These are phyloP conservation scores for Ormyrus nitidulus DNA, from an alignment of 2,888 invertebrate genomes.

Conservation along the genomic window DNA sequence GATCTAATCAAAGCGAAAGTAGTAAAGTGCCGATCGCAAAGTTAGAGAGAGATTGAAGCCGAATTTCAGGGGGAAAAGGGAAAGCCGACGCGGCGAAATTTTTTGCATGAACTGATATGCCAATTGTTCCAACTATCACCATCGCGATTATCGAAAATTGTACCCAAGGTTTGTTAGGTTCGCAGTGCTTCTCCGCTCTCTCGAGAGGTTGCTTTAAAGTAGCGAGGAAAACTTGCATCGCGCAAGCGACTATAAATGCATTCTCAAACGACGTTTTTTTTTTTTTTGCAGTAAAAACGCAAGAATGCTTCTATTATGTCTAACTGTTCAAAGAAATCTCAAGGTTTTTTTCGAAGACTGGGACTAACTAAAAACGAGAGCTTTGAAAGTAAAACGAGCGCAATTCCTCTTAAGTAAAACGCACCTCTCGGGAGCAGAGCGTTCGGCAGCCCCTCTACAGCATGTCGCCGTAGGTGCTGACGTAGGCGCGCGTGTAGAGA, in stretches of 20 bases:
- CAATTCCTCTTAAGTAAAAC: too few relatives aligned
- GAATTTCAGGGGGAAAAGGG: not conserved
- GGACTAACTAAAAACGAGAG: too few relatives aligned
- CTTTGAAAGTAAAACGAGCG: too few relatives aligned
- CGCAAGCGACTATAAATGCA: too few relatives aligned
- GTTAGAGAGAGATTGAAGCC: not conserved
- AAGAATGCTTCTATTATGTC: too few relatives aligned
- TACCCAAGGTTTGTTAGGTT: constrained; percentile 45
- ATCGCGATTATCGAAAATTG: constrained; percentile 54
- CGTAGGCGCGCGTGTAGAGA: constrained; percentile 55
- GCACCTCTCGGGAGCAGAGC: not conserved
- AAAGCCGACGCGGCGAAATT: not conserved
- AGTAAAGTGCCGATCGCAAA: constrained; percentile 3
- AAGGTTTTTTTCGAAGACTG: too few relatives aligned
- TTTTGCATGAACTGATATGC: constrained; percentile 59
- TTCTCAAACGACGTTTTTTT: too few relatives aligned
- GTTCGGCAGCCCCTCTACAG: constrained; percentile 40
- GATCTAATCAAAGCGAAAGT: constrained; percentile 6
- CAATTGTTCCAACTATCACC: constrained; percentile 57
- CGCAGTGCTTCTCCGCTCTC: not conserved
- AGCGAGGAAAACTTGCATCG: not conserved
- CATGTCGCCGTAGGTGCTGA: constrained; percentile 56
- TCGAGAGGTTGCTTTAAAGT: not conserved
- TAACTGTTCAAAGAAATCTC: too few relatives aligned
- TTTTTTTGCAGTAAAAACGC: too few relatives aligned